These are phyloP conservation scores for Ennomos quercinarius DNA, from an alignment of 2,888 invertebrate genomes.

Conservation along the genomic window DNA sequence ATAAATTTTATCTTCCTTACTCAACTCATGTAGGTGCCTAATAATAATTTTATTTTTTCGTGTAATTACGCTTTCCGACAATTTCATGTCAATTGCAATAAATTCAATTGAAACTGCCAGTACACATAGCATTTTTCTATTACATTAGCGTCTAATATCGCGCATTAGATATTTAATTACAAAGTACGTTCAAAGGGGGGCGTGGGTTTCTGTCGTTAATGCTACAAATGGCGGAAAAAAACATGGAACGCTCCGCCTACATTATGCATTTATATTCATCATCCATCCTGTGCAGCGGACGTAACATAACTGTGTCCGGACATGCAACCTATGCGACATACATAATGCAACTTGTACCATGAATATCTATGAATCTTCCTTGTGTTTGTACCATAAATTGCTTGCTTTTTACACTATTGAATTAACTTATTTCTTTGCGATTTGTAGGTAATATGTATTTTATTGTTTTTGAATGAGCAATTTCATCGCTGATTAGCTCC, in stretches of 20 bases:
- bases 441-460: background rate
- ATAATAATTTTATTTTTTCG: background rate
- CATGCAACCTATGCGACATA: conserved; percentile 57
- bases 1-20: too few relatives aligned
- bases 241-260: conserved; percentile 55
- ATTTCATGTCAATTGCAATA: conserved; percentile 3
- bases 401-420: conserved; percentile 6
- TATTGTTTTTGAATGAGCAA: too few relatives aligned
- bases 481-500: too few relatives aligned
- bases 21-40: too few relatives aligned
- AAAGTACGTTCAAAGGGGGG: conserved; percentile 54
- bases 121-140: conserved; percentile 37
- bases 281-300: conserved; percentile 43
- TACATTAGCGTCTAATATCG: conserved; percentile 48
- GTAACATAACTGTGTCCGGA: conserved; percentile 58
- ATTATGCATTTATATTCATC: conserved; percentile 62
- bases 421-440: conserved; percentile 14
- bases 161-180: conserved; percentile 56
- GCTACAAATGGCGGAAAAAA: conserved; percentile 64
- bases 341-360: conserved; percentile 38
- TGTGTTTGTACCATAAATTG: background rate
- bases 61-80: background rate
- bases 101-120: conserved; percentile 21
- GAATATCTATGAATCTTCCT: too few relatives aligned
- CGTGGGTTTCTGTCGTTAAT: conserved; percentile 61